These are phyloP conservation scores for Odontothrips loti DNA, from an alignment of 2,888 invertebrate species.

Conservation along the genomic window DNA sequence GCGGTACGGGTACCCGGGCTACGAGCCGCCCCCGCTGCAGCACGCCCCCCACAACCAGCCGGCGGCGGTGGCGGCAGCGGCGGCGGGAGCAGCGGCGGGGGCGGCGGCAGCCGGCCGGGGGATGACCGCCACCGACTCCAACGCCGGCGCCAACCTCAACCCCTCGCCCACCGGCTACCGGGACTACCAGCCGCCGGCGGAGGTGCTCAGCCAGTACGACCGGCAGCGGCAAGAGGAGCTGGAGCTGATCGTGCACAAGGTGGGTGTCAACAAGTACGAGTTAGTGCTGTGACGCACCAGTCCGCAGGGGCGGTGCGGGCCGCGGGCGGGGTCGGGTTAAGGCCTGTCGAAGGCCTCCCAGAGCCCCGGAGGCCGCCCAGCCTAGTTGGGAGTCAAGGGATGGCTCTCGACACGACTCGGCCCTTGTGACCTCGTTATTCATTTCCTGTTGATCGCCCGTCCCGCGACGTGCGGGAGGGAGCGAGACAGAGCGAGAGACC, in stretches of 20 bases:
- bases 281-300: neutral
- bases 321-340: neutral
- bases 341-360: neutral
- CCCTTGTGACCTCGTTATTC: neutral
- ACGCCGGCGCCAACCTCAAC: constrained; percentile 44
- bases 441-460: neutral
- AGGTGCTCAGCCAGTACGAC: constrained; percentile 49
- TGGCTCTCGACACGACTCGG: neutral
- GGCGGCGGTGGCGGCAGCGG: constrained; percentile 33
- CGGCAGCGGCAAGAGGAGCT: constrained; percentile 36
- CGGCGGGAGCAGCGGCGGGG: constrained; percentile 36
- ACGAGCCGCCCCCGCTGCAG: constrained; percentile 37
- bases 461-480: neutral
- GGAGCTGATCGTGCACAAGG: constrained; percentile 40
- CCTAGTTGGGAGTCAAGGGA: neutral
- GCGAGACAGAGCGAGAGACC: neutral
- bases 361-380: neutral
- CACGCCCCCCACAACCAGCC: constrained; percentile 38
- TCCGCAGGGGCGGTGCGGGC: neutral
- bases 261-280: constrained; percentile 23
- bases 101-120: constrained; percentile 42
- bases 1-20: constrained; percentile 36
- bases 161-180: constrained; percentile 77
- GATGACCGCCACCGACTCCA: constrained; percentile 42
- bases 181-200: constrained; percentile 70